Percentiles rank a stretch among this genome's conserved stretches.
Evolutionary conservation across 35 echinoderm and acorn worm genomes (phyloP).

Genomic region (Lytechinus variegatus): DNA sequence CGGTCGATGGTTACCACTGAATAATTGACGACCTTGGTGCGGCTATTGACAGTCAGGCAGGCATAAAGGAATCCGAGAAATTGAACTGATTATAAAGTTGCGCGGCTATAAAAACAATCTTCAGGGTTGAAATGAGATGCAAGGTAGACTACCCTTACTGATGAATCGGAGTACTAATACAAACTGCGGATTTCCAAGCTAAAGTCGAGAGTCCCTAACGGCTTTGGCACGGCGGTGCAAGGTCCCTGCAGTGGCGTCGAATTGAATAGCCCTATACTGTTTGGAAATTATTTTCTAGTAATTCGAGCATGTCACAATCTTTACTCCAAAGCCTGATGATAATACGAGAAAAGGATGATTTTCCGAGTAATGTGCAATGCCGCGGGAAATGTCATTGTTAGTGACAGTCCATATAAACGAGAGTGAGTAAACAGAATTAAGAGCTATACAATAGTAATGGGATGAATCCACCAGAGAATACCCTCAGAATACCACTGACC

Average conservation of each 20-base stretch:
- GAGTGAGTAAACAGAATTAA: not conserved
- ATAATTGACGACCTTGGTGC: not conserved
- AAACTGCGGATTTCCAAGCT: not conserved
- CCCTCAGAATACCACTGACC: not conserved
- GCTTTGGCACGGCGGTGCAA: not conserved
- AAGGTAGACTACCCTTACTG: not conserved
- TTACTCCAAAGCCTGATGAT: not conserved
- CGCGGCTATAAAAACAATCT: not conserved
- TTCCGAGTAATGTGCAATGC: not conserved
- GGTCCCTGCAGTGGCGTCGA: not conserved
- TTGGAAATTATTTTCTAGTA: not conserved
- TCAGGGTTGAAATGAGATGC: not conserved
- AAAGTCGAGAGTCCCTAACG: not conserved
- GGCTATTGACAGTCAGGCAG: not conserved
- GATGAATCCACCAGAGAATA: not conserved
- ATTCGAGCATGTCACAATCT: not conserved
- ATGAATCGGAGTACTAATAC: not conserved
- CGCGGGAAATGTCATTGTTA: not conserved
- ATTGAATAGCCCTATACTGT: not conserved
- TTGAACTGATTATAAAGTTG: not conserved
- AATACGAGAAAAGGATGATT: not conserved
- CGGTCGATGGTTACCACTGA: not conserved
- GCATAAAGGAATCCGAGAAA: conserved; percentile 2
- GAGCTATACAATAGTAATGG: not conserved
- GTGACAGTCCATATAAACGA: not conserved